A percentile compares a stretch with the other conserved stretches of the same genome.
Conservation (phyloP, 2,888 invertebrate species). For the Drosophila niveifrons region DNA sequence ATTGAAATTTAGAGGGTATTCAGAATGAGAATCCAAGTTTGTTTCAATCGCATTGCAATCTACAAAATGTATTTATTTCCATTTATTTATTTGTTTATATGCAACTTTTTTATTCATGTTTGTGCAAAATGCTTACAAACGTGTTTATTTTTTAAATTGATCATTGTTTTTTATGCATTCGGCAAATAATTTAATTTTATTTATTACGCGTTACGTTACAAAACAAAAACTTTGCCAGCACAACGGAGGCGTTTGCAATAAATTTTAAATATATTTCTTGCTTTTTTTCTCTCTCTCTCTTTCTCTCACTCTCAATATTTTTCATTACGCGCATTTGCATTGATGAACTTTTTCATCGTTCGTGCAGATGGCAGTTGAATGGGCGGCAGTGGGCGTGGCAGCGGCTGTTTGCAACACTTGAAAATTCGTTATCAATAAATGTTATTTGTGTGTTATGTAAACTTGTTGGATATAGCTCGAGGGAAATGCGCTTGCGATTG, state of each 20-base stretch:
- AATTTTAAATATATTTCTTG: conserved; percentile 67
- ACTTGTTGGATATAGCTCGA: conserved; percentile 32
- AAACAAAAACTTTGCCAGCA: conserved; percentile 40
- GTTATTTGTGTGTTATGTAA: conserved; percentile 56
- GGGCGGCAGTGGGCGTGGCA: conserved; percentile 8
- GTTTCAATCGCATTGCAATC: conserved; percentile 66
- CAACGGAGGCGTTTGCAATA: conserved; percentile 49
- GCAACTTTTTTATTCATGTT: conserved; percentile 29
- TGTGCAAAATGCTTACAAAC: conserved; percentile 58
- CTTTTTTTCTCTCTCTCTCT: neutral
- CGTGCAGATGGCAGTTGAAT: neutral
- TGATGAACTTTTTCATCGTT: conserved; percentile 39
- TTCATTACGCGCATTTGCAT: conserved; percentile 58
- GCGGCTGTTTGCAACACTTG: conserved; percentile 35
- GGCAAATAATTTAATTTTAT: conserved; percentile 78
- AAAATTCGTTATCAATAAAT: conserved; percentile 76
- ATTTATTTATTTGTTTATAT: conserved; percentile 49
- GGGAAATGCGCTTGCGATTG: conserved; percentile 9
- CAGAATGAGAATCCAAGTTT: conserved; percentile 3
- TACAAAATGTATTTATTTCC: conserved; percentile 59
- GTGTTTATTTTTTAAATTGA: conserved; percentile 78
- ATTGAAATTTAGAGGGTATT: neutral
- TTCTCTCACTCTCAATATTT: conserved; percentile 10
- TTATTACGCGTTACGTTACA: conserved; percentile 52
- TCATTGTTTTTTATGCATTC: conserved; percentile 62